Base-by-base conservation (phyloP, 2,888 invertebrate species). In the Drosophila dives region DNA sequence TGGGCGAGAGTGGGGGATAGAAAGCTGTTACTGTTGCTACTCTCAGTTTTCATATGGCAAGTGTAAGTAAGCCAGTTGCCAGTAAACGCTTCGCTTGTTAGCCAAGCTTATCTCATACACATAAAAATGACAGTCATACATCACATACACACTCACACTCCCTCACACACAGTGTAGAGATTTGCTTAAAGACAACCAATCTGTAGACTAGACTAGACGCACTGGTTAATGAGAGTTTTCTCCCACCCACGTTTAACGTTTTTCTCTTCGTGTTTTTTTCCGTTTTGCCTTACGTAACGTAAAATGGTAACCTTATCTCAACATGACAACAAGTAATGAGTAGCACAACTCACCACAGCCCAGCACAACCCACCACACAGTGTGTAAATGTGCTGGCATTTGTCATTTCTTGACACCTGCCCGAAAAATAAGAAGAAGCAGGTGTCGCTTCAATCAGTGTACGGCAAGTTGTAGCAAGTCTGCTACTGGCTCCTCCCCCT, bases 81-180 rank as follows among this genome's bases (percentile, higher is more conserved):
- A 23, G 64, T 76, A 80, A 76, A 65, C 69, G 83, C 72, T 67
- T 71, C 54, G 86, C 84, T 84, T 86, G 83, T 84, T 84, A 89
- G 86, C 77, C 58, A 54, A 71, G 88, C 83, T 83, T 83, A 83
- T 85, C 85, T 58, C 80, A 76, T 72, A 83, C 70, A 83, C 68
- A 69, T 75, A 81, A 69, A 85, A 86, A 84, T 85, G 84, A 75
- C 89, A 84, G 80, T 75, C 87, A 89, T 85, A 86, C 77, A 89
- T 85, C 84, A 77, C 50, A 72, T 29, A 60, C 53, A 74, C 68
- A 55, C 49, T 42, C 64, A 40, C 50, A 34, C 64, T 34, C 36
- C 6, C 26, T 17, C 51, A 54, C 34, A n/a, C 15, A 38, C 32
- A 51, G 54, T 40, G 54, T 17, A 63, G 69, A 56, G 51, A 65